These are phyloP conservation scores for Stenotaenia linearis DNA, from an alignment of 2,888 invertebrate genomes.

Conservation along the genomic window DNA sequence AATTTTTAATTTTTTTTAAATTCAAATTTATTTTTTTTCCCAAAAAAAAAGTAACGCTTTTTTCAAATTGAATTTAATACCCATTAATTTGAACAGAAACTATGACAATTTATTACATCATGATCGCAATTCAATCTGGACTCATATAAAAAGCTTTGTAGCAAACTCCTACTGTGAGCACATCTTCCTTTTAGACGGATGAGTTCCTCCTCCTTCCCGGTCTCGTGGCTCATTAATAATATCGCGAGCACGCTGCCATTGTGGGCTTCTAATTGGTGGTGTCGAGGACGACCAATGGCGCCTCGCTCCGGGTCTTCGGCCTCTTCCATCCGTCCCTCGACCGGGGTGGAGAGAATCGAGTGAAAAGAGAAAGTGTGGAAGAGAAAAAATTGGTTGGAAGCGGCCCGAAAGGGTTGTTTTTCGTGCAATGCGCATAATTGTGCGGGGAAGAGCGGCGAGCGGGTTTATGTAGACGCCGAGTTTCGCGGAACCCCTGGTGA, in stretches of 20 bases:
- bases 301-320: not conserved
- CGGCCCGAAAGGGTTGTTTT: no score
- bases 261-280: conserved; percentile 15
- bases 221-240: conserved; percentile 19
- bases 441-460: not conserved
- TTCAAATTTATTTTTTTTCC: not conserved
- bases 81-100: not conserved
- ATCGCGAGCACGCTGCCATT: conserved; percentile 1
- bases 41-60: not conserved
- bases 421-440: no score
- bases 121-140: conserved; percentile 15
- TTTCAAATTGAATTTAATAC: not conserved
- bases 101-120: not conserved
- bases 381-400: no score
- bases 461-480: not conserved
- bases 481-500: not conserved
- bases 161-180: not conserved
- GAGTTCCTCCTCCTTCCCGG: not conserved
- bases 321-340: not conserved
- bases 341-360: no score
- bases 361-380: no score
- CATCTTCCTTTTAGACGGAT: not conserved
- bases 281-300: conserved; percentile 2
- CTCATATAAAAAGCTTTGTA: not conserved
- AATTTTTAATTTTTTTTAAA: not conserved